Evolutionary conservation across 2,797 vertebrate species (phyloP).

Genomic region (Furcifer pardalis): DNA sequence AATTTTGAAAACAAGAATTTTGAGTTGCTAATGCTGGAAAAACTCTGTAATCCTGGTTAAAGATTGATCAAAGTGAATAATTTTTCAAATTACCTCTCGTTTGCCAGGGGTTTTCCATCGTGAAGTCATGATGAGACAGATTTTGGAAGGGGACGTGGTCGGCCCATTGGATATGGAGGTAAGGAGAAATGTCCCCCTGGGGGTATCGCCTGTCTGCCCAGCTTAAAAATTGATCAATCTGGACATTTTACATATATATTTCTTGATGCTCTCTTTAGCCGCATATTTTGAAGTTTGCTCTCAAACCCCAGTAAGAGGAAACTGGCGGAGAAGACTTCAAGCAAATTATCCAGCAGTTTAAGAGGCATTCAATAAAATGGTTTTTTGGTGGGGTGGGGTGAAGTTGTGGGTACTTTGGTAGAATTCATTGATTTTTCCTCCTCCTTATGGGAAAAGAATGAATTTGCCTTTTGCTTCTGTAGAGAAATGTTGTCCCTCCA

Average conservation of each 20-base stretch:
- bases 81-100: too few species aligned
- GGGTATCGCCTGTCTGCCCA: too few species aligned
- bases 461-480: background rate
- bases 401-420: too few species aligned
- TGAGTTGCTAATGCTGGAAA: too few species aligned
- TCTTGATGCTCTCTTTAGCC: background rate
- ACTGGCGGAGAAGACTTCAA: background rate
- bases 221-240: too few species aligned
- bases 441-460: background rate
- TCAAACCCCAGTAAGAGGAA: background rate
- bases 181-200: background rate
- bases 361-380: too few species aligned
- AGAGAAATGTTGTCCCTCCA: background rate
- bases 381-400: background rate
- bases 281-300: background rate
- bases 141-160: conserved; percentile 33
- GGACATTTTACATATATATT: too few species aligned
- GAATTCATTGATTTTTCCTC: background rate
- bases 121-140: background rate
- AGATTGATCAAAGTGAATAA: too few species aligned
- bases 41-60: too few species aligned
- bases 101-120: conserved; percentile 26
- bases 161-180: conserved; percentile 31
- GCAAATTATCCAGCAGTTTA: background rate
- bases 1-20: too few species aligned